Evolutionary conservation across 64 coral and sea anemone species (phyloP), one percentile per base, ranked within the genome.

Genomic region (Anthopleura sola): DNA sequence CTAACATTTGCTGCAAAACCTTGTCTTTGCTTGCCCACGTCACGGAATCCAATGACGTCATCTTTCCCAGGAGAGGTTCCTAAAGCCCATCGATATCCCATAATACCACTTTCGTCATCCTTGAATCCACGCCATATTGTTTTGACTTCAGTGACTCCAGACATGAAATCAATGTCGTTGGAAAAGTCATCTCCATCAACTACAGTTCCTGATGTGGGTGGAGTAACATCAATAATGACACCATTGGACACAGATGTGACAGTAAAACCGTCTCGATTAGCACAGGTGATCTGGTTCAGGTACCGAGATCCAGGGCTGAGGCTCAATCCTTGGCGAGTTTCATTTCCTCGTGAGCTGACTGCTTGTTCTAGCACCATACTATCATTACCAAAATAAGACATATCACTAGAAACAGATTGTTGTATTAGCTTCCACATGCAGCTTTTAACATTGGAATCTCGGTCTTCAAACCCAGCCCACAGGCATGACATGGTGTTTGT

Each of bases 21-120:
- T 16, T 64, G 80, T 55, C 83, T 94, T 34, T 76, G 33, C 60
- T 62, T 89, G 31, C 37, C 92, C 23, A 98, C 96, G 0, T 86
- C 68, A 20, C 48, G 56, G 49, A 92, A 94, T 14, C 51, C 62
- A 56, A 91, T 66, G 39, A 98, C 57, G 87, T 98, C 86, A 85
- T 86, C 92, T 17, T 37, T 80, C 48, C 85, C 86, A 23, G 96
- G 87, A 34, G 83, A 75, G 40, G 89, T 89, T 60, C 96, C 96
- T 83, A 95, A 85, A 9, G 86, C 78, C 94, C 94, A 95, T 37
- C 85, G 87, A 49, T 96, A 96, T 50, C 86, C 81, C 68, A 86
- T 75, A 51, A 98, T 86, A 2, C 92, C 87, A 84, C 92, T 98
- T 75, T 98, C 96, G 69, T 60, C 83, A 77, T 98, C 96, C 12